Conservation (phyloP, 2,888 invertebrate species). For the Drosophila dives region DNA sequence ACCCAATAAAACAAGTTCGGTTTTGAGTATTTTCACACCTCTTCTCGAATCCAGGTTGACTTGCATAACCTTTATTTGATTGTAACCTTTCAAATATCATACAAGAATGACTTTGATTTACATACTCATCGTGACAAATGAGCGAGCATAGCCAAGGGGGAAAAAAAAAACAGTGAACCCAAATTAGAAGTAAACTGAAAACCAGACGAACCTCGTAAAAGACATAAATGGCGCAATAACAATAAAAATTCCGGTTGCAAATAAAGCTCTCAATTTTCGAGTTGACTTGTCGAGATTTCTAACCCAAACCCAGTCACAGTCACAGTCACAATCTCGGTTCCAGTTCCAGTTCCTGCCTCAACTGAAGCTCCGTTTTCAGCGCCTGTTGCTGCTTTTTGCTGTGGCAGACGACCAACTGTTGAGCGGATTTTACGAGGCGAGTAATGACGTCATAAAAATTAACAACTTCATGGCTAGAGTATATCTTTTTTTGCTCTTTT, state of each 20-base stretch:
- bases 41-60: neutral
- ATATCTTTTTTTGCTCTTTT: constrained; percentile 16
- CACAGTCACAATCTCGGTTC: constrained; percentile 9
- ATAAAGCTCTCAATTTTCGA: constrained; percentile 70
- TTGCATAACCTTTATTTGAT: neutral
- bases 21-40: constrained; percentile 10
- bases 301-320: constrained; percentile 12
- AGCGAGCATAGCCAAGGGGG: constrained; percentile 32
- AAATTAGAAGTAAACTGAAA: constrained; percentile 58
- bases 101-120: constrained; percentile 36
- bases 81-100: constrained; percentile 33
- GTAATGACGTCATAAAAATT: constrained; percentile 85
- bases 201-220: constrained; percentile 66
- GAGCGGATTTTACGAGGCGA: constrained; percentile 83
- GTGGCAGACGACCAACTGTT: constrained; percentile 80
- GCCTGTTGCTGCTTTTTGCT: constrained; percentile 70
- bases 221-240: constrained; percentile 77
- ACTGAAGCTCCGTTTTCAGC: constrained; percentile 37
- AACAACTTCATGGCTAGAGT: constrained; percentile 76
- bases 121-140: constrained; percentile 26
- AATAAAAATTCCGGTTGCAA: constrained; percentile 80
- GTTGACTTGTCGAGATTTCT: constrained; percentile 56
- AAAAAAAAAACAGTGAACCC: constrained; percentile 54
- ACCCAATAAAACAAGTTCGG: neutral
- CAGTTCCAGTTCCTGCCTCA: constrained; percentile 33